Percentiles rank a stretch among this genome's conserved stretches.
Conservation (phyloP, 2,797 vertebrate genomes). For the Hapalemur alaotrensis region DNA sequence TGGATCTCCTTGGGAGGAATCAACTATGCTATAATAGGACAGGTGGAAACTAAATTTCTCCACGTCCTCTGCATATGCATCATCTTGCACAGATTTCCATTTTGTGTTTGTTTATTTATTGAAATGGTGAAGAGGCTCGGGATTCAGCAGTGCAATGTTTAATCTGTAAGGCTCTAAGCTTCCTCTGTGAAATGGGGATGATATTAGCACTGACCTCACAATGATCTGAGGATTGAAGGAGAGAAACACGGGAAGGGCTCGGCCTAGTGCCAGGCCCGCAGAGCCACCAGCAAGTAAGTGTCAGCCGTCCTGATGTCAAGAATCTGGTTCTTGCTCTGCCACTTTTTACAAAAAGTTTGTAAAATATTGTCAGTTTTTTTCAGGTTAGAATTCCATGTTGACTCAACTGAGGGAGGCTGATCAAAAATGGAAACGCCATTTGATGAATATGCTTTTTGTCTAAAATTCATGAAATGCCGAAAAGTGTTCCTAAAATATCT, state of each 20-base stretch:
- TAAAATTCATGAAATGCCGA: slow-evolving; percentile 38
- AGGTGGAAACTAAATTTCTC: not conserved
- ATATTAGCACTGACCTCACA: not conserved
- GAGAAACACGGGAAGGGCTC: not conserved
- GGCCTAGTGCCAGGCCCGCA: not conserved
- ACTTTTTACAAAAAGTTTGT: not conserved
- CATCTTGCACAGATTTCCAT: not conserved
- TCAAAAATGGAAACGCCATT: slow-evolving; percentile 24
- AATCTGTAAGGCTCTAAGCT: not conserved
- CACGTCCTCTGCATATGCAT: too few relatives aligned
- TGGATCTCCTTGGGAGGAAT: not conserved
- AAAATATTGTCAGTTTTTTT: not conserved
- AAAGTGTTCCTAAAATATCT: not conserved
- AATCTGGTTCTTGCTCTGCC: not conserved
- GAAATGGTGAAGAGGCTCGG: not conserved
- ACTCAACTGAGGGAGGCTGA: not conserved
- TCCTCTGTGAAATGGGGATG: not conserved
- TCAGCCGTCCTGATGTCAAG: fast-evolving
- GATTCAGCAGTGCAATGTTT: not conserved
- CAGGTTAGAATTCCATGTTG: not conserved
- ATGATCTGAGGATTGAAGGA: not conserved
- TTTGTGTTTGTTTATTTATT: not conserved
- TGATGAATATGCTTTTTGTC: slow-evolving; percentile 1
- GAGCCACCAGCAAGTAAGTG: fast-evolving
- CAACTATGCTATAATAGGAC: not conserved